Evolutionary conservation across 2,888 invertebrate genomes (phyloP).

Genomic region (Drosophila anomelani): DNA sequence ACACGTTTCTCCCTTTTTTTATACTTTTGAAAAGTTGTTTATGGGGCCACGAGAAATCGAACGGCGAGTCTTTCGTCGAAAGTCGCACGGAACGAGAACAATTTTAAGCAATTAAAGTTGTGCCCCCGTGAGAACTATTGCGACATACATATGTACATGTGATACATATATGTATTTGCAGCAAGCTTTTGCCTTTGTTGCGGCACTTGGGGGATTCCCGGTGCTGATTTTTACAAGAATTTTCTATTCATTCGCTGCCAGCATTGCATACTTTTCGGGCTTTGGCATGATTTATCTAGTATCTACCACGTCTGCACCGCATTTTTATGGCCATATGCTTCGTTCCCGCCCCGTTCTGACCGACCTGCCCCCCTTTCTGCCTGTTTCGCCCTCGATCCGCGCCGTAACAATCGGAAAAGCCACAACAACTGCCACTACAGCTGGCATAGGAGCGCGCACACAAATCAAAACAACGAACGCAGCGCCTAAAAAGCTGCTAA

Average conservation of each 20-base stretch:
- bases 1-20: constrained; percentile 32
- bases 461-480: constrained; percentile 71
- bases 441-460: constrained; percentile 52
- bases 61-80: constrained; percentile 10
- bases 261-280: constrained; percentile 36
- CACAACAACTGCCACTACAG: constrained; percentile 42
- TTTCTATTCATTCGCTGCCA: constrained; percentile 29
- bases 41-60: constrained; percentile 57
- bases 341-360: constrained; percentile 5
- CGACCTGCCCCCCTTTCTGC: not conserved
- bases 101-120: constrained; percentile 46
- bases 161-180: not conserved
- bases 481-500: constrained; percentile 76
- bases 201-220: constrained; percentile 5
- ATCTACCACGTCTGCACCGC: constrained; percentile 65
- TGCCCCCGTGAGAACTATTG: constrained; percentile 1
- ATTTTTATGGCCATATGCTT: constrained; percentile 77
- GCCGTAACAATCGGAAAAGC: constrained; percentile 42
- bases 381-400: constrained; percentile 5
- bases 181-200: not conserved
- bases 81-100: constrained; percentile 24
- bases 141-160: not conserved
- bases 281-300: constrained; percentile 70
- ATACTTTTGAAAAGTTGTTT: constrained; percentile 69
- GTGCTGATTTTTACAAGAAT: constrained; percentile 39